Evolutionary conservation across 2,113 vertebrate species (phyloP), one percentile per base, ranked within the genome.

Genomic region (Austrofundulus limnaeus): DNA sequence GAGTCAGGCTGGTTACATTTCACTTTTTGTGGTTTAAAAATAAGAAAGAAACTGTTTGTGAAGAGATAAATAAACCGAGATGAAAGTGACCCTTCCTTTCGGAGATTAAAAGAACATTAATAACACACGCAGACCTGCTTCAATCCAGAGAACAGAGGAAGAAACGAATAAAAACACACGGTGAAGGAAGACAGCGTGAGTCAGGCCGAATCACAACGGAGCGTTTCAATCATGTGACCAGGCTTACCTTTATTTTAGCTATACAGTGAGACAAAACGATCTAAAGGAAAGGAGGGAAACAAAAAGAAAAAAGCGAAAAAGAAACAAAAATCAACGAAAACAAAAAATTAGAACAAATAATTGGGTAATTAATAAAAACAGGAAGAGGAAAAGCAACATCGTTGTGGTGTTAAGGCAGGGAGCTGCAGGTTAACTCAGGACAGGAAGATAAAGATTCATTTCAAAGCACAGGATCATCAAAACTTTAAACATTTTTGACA

Each of bases 191-290:
- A 75, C 25, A 66, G 72, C 15, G 13, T 0, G 61, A 15, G 66
- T 78, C 61, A 82, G 72, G 66, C 68, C 66, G 75, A 72, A 74
- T 84, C 78, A 80, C 58, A 80, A 78, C 53, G 23, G 72, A 77
- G 57, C 28, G 14, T 79, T 75, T 83, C 76, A 77, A 63, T 88
- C 80, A 81, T 64, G 75, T 87, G 76, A 84, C 81, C 79, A 85
- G 89, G 80, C 96, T 98, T 98, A 97, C 96, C 96, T 98, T 89
- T n/a, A n/a, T n/a, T n/a, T 96, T 93, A 94, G 93, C 95, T 94
- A 96, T 63, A 63, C 48, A 98, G 94, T 94, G 95, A 95, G 92
- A 95, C 95, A 97, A 94, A 96, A 97, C 94, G 95, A 98, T 99
- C 97, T 99, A 96, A 94, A 95, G 93, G 93, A 90, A 89, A 66